Conservation (phyloP, 1,140 invertebrate genomes). For the Bilobella aurantiaca region DNA sequence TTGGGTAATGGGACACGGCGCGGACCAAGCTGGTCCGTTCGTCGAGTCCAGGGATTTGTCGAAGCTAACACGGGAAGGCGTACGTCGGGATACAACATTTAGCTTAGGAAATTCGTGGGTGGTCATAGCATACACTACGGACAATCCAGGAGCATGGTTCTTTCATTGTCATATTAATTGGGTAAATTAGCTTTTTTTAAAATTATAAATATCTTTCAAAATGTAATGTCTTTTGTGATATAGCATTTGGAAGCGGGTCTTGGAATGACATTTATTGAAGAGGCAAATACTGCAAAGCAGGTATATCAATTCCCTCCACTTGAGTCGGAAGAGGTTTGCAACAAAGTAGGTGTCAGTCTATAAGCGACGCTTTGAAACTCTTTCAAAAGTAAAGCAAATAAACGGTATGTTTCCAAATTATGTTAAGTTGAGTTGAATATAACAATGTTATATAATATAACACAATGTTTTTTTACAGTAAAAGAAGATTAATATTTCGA, state of each 20-base stretch:
- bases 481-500: no score
- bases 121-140: neutral
- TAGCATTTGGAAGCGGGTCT: slow-evolving; percentile 1
- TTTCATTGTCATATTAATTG: slow-evolving; percentile 13
- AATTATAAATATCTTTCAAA: neutral
- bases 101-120: neutral
- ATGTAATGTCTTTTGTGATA: neutral
- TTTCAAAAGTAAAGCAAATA: no score
- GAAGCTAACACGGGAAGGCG: neutral
- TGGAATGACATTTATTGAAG: neutral
- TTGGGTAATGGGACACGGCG: slow-evolving; percentile 15
- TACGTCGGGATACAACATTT: slow-evolving; percentile 3
- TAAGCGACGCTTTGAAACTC: no score
- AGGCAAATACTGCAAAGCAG: neutral
- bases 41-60: neutral
- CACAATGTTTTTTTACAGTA: no score
- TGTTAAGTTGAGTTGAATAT: no score
- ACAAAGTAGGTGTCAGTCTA: neutral
- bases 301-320: neutral
- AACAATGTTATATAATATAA: no score
- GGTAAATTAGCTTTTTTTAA: neutral
- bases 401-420: no score
- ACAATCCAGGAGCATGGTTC: slow-evolving; percentile 15
- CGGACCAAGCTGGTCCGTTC: neutral
- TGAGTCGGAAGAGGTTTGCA: neutral